Evolutionary conservation across 2,113 vertebrate genomes (phyloP).

Genomic region (Picathartes gymnocephalus): DNA sequence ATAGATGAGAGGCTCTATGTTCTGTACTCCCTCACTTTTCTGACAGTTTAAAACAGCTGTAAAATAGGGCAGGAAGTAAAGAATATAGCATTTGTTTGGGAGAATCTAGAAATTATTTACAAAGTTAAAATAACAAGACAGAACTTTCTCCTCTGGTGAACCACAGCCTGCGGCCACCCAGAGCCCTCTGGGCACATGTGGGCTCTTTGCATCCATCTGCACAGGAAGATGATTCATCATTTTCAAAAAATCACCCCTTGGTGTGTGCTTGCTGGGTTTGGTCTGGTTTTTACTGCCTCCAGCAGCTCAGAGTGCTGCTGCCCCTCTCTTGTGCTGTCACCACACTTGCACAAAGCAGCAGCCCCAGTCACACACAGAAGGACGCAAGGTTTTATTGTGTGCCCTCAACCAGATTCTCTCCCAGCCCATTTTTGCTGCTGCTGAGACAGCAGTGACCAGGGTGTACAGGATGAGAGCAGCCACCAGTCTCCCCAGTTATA

Average conservation of each 20-base stretch:
- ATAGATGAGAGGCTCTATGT: not conserved
- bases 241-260: not conserved
- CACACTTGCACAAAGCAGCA: not conserved
- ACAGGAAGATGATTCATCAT: not conserved
- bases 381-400: not conserved
- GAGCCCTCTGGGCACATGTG: not conserved
- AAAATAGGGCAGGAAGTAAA: not conserved
- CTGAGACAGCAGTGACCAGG: not conserved
- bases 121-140: not conserved
- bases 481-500: not conserved
- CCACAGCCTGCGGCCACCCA: not conserved
- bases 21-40: not conserved
- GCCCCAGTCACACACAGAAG: rapidly evolving
- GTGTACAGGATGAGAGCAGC: not conserved
- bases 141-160: not conserved
- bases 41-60: not conserved
- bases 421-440: not conserved
- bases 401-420: not conserved
- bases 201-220: not conserved
- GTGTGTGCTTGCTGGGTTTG: not conserved
- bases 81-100: not conserved
- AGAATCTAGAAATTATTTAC: not conserved
- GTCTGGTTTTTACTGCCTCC: not conserved
- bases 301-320: not conserved
- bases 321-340: not conserved